Evolutionary conservation across 2,888 invertebrate species (phyloP), one percentile per base, ranked within the genome.

Genomic region (Caenorhabditis uteleia): DNA sequence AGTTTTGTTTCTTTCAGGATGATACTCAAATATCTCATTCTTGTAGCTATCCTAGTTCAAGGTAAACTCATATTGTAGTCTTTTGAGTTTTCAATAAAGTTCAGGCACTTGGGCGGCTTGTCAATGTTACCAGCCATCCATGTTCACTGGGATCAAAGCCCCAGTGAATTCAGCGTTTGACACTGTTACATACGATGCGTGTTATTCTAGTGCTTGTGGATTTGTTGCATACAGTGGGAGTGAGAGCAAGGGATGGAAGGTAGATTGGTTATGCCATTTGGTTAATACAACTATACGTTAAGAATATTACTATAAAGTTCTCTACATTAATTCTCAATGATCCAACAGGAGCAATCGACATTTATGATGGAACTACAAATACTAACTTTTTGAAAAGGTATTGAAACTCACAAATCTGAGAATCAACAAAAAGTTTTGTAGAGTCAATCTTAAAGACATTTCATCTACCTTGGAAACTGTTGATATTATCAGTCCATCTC

Each of bases 181-280:
- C 7, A 26, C n/a, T 8, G 5, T 8, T 16, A 36, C 29, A 16
- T 62, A 51, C 27, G 12, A 20, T 1, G 23, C 62, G 2, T 62
- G 62, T 20, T 54, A 43, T 16, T 1, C 14, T 0, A 25, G 7
- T 33, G 8, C 18, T 1, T 62, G 62, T 33, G 51, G 47, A 16
- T 62, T 62, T 21, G 14, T 62, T 26, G 62, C 62, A 0, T 14
- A 62, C 47, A 51, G 47, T 29, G 56, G 62, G 4, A 20, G n/a
- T 23, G 8, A 33, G 4, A 27, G 38, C 4, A 20, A 36, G 1
- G 56, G 55, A 47, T 62, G 62, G 62, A 62, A 20, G 14, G 61
- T 61, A 29, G n/a, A n/a, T n/a, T n/a, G n/a, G 48, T 36, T 0
- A 36, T 34, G 0, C 34, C 23, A 14, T 56, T 56, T 23, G 29